These are phyloP conservation scores for Nycticebus coucang DNA, from an alignment of 2,113 vertebrate species.

Conservation along the genomic window DNA sequence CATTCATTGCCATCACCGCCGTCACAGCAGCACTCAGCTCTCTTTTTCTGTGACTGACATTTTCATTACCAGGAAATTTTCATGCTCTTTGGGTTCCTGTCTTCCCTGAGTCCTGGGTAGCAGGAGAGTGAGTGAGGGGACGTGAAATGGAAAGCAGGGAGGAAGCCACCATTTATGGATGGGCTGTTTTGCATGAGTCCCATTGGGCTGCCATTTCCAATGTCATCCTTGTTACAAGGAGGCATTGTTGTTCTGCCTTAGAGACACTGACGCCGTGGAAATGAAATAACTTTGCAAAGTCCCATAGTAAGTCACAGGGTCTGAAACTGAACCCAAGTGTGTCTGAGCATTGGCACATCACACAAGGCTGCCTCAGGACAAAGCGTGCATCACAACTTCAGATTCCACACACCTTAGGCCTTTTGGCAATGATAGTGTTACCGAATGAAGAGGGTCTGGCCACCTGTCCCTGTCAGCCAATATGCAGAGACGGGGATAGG, in stretches of 20 bases:
- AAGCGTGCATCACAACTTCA: rapidly evolving
- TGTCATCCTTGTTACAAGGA: neutral
- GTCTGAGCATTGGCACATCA: neutral
- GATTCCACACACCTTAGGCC: neutral
- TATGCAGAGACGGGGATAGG: too few species aligned
- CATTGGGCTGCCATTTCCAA: neutral
- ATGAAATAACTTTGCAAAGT: neutral
- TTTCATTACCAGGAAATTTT: slow-evolving; percentile 19
- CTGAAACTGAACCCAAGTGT: neutral
- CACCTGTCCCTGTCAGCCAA: too few species aligned
- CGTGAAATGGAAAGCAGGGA: too few species aligned
- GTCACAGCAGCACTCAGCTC: slow-evolving; percentile 32
- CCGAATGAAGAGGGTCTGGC: too few species aligned
- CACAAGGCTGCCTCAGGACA: neutral
- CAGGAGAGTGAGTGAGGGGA: neutral
- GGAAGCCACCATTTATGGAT: rapidly evolving
- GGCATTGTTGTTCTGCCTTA: neutral
- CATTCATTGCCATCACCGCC: slow-evolving; percentile 42
- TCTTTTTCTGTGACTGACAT: neutral
- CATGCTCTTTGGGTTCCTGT: rapidly evolving
- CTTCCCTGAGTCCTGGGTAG: rapidly evolving
- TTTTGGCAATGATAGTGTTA: neutral
- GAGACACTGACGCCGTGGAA: neutral
- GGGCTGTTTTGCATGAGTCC: neutral
- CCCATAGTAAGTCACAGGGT: neutral